A percentile compares a stretch with the other conserved stretches of the same genome.
Evolutionary conservation across 2,113 vertebrate species (phyloP).

Genomic region (Noturus placidus): DNA sequence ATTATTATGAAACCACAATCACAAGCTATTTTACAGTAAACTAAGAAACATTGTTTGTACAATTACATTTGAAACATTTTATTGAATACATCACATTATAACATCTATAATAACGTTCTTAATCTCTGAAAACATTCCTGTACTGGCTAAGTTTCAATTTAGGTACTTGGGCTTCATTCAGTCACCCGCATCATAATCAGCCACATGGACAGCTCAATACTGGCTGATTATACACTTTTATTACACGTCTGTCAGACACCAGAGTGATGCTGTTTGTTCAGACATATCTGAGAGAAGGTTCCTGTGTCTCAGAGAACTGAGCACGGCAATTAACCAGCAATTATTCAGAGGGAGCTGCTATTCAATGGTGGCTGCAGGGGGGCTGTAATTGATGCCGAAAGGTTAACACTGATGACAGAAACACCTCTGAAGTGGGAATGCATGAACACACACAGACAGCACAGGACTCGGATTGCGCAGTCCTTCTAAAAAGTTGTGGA

Average conservation of each 20-base stretch:
- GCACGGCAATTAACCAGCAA: not conserved
- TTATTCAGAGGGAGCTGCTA: not conserved
- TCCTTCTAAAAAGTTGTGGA: not conserved
- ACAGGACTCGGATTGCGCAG: not conserved
- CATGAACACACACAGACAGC: not conserved
- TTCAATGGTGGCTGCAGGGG: not conserved
- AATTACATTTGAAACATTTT: not conserved
- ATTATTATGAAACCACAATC: not conserved
- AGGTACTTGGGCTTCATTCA: not conserved
- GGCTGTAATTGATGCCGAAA: not conserved
- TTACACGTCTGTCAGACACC: not conserved
- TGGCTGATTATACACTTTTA: not conserved
- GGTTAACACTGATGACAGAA: not conserved
- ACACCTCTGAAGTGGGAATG: not conserved
- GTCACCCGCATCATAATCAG: not conserved
- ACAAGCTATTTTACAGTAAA: not conserved
- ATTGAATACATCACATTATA: not conserved
- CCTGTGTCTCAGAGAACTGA: not conserved
- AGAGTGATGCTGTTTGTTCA: not conserved
- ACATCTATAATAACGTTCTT: not conserved
- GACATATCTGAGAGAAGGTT: not conserved
- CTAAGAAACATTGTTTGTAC: not conserved
- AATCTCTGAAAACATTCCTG: not conserved
- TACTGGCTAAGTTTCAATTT: not conserved
- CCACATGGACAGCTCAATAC: not conserved